phyloP scores from a whole-genome alignment of 2,113 vertebrate genomes.

The Formicarius rufipectus region DNA sequence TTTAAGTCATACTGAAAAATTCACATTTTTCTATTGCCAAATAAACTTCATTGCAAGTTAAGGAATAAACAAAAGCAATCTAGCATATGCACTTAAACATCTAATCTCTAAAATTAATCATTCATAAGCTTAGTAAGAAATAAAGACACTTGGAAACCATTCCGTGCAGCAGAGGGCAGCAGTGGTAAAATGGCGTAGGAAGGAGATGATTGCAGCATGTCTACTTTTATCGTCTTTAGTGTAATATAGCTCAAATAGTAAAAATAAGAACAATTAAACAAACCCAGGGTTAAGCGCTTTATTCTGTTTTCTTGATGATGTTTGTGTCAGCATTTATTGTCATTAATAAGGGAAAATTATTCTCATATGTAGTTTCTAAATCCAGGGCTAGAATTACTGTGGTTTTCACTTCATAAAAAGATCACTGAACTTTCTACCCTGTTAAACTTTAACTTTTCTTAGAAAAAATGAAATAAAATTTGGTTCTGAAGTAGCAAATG shows the following conservation, averaged over 20 bases:
- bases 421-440: not conserved
- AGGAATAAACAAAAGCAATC: not conserved
- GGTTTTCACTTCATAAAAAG: not conserved
- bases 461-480: not conserved
- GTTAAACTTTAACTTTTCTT: not conserved
- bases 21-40: not conserved
- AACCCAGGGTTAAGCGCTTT: not conserved
- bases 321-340: not conserved
- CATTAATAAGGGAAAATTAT: not conserved
- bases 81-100: not conserved
- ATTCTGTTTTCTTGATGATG: not conserved
- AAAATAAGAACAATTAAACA: not conserved
- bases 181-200: not conserved
- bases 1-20: not conserved
- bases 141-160: not conserved
- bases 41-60: not conserved
- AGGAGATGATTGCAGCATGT: not conserved
- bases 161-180: conserved; percentile 51
- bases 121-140: not conserved
- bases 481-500: not conserved
- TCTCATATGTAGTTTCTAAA: not conserved
- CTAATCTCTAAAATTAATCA: not conserved
- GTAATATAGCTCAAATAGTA: not conserved
- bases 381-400: not conserved
- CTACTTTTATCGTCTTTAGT: not conserved